Evolutionary conservation across 2,888 invertebrate genomes (phyloP), one percentile per base, ranked within the genome.

Genomic region (Autographa pulchrina): DNA sequence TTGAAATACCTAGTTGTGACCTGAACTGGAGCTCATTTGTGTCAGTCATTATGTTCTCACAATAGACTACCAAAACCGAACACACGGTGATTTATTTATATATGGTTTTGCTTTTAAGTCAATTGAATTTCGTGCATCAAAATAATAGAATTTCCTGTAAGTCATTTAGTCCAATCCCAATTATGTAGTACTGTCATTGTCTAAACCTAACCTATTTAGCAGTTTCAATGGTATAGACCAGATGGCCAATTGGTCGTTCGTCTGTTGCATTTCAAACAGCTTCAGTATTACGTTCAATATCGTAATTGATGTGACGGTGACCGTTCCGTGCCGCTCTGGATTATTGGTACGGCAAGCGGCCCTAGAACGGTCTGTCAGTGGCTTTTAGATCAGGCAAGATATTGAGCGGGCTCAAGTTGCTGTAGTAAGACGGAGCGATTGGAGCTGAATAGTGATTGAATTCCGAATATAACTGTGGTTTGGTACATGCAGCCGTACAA

Each of bases 241-340:
- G 68, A 65, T 72, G 77, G 72, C 65, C 62, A 63, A 62, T 68
- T 72, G 77, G 76, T 75, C 71, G 68, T 80, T 65, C 76, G 60
- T 68, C 73, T 70, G 68, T 66, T 58, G 78, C 65, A 82, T 74
- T 78, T 70, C 69, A 74, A 78, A 72, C 77, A 69, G 66, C 59
- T 65, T 52, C 48, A 62, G 69, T 68, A 68, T 65, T 76, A 71
- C 62, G 72, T 77, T 82, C 81, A 80, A 80, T 82, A 75, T 72
- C 78, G 73, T 81, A 81, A 81, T 81, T 81, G 81, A 82, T 69
- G 80, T 66, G 72, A 70, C 79, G 67, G 68, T 56, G n/a, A 58
- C 52, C 70, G 70, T 65, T 52, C 70, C 52, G 64, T 62, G 35
- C 41, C 62, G 31, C 9, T 18, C 48, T n/a, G 72, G 75, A 80